A percentile compares a stretch with the other conserved stretches of the same genome.
Conservation (phyloP, 2,113 vertebrate species). For the Odocoileus virginianus region DNA sequence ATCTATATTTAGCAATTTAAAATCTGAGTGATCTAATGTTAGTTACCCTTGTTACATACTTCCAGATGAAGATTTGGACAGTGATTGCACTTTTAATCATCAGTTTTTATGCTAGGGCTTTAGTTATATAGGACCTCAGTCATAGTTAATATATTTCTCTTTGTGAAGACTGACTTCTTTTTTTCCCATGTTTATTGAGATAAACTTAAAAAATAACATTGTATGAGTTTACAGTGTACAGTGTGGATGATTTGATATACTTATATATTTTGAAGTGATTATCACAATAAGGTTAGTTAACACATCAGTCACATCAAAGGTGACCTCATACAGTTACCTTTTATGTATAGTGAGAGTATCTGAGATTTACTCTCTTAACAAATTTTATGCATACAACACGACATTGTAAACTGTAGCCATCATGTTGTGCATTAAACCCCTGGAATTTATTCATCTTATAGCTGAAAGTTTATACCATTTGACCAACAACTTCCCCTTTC, state of each 20-base stretch:
- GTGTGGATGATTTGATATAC: background rate
- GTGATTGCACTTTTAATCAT: background rate
- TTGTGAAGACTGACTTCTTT: background rate
- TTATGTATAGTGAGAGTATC: background rate
- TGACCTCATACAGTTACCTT: background rate
- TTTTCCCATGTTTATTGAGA: background rate
- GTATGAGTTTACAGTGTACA: background rate
- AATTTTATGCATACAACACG: background rate
- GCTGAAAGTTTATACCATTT: background rate
- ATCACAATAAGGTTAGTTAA: background rate
- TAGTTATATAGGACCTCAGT: background rate
- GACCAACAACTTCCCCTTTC: background rate
- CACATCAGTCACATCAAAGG: background rate
- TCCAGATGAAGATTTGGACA: background rate
- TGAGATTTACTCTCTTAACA: background rate
- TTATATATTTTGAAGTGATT: background rate
- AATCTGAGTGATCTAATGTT: background rate
- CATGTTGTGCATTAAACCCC: background rate
- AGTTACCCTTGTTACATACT: background rate
- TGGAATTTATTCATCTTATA: background rate
- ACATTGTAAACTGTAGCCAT: background rate
- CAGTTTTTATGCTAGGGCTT: background rate
- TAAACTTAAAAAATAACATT: background rate
- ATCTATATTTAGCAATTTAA: background rate
- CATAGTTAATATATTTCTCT: background rate